Percentiles rank a stretch among this genome's conserved stretches.
phyloP scores from a whole-genome alignment of 2,797 vertebrate species.

The Columba guinea region DNA sequence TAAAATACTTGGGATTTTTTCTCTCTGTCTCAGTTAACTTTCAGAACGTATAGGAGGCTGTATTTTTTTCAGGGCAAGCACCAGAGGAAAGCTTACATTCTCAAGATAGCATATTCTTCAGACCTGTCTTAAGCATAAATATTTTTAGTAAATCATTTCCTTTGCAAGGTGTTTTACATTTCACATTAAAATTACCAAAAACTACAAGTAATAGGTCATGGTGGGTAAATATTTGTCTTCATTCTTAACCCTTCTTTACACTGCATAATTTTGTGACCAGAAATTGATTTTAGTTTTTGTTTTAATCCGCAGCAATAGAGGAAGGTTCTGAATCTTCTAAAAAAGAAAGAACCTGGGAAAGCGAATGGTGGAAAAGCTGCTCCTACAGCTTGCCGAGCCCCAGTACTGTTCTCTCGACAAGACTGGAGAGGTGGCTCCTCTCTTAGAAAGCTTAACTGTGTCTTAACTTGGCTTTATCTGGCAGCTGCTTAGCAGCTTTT shows the following conservation, averaged over 20 bases:
- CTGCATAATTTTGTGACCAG: not conserved
- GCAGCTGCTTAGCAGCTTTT: not conserved
- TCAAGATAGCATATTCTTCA: not conserved
- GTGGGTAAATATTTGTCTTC: not conserved
- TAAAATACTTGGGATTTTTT: not conserved
- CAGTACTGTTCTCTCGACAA: not conserved
- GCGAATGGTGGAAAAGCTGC: not conserved
- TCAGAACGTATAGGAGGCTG: not conserved
- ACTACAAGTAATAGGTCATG: not conserved
- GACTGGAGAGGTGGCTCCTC: not conserved
- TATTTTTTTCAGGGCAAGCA: not conserved
- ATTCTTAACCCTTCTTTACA: not conserved
- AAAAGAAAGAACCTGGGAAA: not conserved
- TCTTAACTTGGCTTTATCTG: not conserved
- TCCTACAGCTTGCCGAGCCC: not conserved
- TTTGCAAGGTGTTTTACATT: not conserved
- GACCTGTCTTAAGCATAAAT: not conserved
- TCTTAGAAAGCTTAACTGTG: not conserved
- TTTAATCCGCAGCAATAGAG: not conserved
- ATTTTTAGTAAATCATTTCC: not conserved
- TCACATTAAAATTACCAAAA: not conserved
- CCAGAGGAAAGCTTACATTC: not conserved
- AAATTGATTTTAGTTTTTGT: not conserved
- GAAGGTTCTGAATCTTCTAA: not conserved
- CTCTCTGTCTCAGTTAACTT: not conserved